Percentiles rank a stretch among this genome's conserved stretches.
Conservation (phyloP, 2,888 invertebrate genomes). For the Epinotia ramella region DNA sequence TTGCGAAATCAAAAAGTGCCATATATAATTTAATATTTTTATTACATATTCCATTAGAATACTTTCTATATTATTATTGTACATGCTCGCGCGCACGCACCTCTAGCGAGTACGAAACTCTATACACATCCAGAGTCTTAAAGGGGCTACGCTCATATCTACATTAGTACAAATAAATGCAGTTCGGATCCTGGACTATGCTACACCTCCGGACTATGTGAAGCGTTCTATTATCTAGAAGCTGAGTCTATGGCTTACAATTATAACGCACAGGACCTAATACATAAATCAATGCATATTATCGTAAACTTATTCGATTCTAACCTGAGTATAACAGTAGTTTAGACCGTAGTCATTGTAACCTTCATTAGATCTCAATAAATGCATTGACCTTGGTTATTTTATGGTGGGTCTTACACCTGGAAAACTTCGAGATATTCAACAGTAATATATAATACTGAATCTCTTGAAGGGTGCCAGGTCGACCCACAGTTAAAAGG, state of each 20-base stretch:
- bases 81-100: conserved; percentile 71
- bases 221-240: conserved; percentile 61
- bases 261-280: conserved; percentile 8
- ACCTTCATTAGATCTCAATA: neutral
- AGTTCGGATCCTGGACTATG: conserved; percentile 73
- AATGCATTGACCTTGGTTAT: neutral
- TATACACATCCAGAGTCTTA: conserved; percentile 59
- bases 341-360: neutral
- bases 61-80: conserved; percentile 81
- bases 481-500: neutral
- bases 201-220: conserved; percentile 62
- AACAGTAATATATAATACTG: neutral
- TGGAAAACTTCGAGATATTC: neutral
- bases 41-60: conserved; percentile 86
- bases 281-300: neutral
- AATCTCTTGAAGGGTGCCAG: neutral
- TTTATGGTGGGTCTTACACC: neutral
- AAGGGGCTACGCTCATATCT: conserved; percentile 74
- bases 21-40: conserved; percentile 72
- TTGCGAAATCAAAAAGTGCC: conserved; percentile 43
- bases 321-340: neutral
- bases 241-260: conserved; percentile 69
- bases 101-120: conserved; percentile 51
- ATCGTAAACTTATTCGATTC: neutral
- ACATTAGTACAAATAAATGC: conserved; percentile 78